Percentiles rank a stretch among this genome's conserved stretches.
These are phyloP conservation scores for Embiotoca jacksoni DNA, from an alignment of 2,113 vertebrate genomes.

Conservation along the genomic window DNA sequence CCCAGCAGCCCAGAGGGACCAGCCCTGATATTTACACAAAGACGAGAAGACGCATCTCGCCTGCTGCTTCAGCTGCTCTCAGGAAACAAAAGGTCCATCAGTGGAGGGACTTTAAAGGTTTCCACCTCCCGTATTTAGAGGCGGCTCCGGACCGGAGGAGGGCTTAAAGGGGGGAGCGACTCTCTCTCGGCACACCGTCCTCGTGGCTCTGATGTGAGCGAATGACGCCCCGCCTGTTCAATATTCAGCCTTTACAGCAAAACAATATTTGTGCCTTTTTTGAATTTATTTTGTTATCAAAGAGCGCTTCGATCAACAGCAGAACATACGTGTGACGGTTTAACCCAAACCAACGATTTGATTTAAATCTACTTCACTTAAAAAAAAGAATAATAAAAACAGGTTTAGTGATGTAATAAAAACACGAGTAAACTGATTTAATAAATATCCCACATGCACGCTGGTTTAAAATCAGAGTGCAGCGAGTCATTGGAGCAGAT, in stretches of 20 bases:
- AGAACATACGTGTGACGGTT: no score
- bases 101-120: conserved; percentile 25
- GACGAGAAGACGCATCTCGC: conserved; percentile 29
- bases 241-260: conserved; percentile 15
- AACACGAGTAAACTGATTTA: no score
- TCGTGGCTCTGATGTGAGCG: conserved; percentile 12
- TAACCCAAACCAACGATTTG: no score
- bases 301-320: conserved; percentile 13
- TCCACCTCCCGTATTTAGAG: conserved; percentile 20
- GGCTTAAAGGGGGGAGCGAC: conserved; percentile 37
- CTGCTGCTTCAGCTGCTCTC: conserved; percentile 23
- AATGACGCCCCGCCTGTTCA: conserved; percentile 32
- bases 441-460: no score
- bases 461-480: no score
- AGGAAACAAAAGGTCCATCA: neutral
- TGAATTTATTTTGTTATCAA: neutral
- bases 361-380: no score
- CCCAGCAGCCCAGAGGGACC: conserved; percentile 38
- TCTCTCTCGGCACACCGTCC: conserved; percentile 4
- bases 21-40: conserved; percentile 61
- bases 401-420: no score
- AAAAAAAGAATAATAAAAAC: no score
- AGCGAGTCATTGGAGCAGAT: no score
- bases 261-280: conserved; percentile 5
- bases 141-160: conserved; percentile 44